Conservation (phyloP, 92 coral and sea anemone species). For the Epizoanthus rinbou region DNA sequence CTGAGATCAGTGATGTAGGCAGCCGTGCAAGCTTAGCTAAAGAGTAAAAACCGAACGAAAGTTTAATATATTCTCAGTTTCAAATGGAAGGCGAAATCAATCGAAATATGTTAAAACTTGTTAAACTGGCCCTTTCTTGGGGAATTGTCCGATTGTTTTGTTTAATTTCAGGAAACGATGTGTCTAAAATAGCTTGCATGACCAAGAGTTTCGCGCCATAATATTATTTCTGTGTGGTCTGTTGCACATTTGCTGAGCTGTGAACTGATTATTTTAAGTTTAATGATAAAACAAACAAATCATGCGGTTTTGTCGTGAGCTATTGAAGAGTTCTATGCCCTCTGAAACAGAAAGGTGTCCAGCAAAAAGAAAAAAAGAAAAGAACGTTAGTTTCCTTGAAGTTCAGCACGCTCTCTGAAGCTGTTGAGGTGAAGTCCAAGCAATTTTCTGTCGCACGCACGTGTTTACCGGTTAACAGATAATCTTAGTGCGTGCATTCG, state of each 20-base stretch:
- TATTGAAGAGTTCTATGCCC: background rate
- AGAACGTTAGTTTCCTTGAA: background rate
- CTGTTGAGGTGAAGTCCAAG: background rate
- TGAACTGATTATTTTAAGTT: background rate
- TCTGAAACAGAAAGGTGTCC: background rate
- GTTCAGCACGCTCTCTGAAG: background rate
- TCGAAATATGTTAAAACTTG: no score
- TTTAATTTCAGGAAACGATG: no score
- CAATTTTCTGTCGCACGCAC: background rate
- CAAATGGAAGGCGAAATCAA: no score
- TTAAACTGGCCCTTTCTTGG: no score
- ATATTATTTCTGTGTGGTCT: background rate
- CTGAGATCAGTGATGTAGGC: no score
- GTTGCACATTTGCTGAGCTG: conserved; percentile 8
- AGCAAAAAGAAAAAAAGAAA: background rate
- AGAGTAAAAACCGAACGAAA: no score
- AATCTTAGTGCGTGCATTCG: conserved; percentile 19
- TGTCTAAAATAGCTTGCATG: background rate
- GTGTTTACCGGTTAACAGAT: conserved; percentile 9
- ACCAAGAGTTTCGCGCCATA: background rate
- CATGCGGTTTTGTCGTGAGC: background rate
- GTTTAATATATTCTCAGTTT: no score
- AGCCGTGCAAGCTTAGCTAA: no score
- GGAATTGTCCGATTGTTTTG: no score
- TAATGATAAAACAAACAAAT: background rate